Evolutionary conservation across 2,113 vertebrate species (phyloP), one percentile per base, ranked within the genome.

Genomic region (Loxodonta africana): DNA sequence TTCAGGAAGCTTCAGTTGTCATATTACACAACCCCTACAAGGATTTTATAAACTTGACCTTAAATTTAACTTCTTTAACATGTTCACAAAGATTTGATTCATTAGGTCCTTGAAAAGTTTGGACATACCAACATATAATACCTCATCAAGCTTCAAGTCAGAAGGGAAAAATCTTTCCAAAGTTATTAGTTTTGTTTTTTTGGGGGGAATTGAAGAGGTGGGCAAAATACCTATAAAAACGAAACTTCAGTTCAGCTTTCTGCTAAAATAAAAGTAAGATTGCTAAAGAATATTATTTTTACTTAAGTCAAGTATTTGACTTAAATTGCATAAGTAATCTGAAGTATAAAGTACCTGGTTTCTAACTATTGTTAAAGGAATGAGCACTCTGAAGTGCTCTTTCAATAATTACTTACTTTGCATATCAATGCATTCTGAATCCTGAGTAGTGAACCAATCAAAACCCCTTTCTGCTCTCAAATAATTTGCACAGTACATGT

Each of bases 31-130:
- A 46, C 14, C 28, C 46, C 82, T 57, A 57, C 20, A 48, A 37
- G n/a, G 30, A 62, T 65, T 89, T 86, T 44, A 92, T 65, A 83
- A 91, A 62, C n/a, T n/a, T n/a, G 18, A 30, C 2, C 15, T 41
- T 37, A 82, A 53, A 2, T 86, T 87, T 83, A 91, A 95, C n/a
- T 78, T 89, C 30, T 74, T 89, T 86, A 83, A 44, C 28, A 41
- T 74, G 2, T 67, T 87, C 41, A 15, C 30, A 73, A 44, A 92
- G 26, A 46, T 90, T 76, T 44, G 15, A 71, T 53, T 76, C 60
- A 82, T 51, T 65, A 65, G 12, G 0, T 76, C 89, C 81, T 83
- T 91, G 28, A 84, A 33, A 83, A 86, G 10, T 53, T 20, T 71
- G 17, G 7, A 23, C 10, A 69, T 37, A 84, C 6, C 7, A 86